Evolutionary conservation across 2,888 invertebrate species (phyloP).

Genomic region (Serrognathus titanus): DNA sequence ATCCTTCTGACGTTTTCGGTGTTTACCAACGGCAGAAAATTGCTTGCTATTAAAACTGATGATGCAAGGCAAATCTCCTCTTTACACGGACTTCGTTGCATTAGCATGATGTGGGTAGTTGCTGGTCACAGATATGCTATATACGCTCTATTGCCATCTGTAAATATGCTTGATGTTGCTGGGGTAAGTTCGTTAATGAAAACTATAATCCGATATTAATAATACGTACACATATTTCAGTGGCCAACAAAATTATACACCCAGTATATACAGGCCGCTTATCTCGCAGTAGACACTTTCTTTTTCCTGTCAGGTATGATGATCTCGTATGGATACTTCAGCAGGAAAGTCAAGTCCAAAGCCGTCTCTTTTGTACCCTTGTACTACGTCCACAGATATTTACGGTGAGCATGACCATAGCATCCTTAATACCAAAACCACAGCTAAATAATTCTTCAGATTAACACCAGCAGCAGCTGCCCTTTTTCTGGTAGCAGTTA

Average conservation of each 20-base stretch:
- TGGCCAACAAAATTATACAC: not conserved
- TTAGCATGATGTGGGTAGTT: constrained; percentile 3
- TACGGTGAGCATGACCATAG: not conserved
- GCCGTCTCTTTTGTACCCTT: constrained; percentile 3
- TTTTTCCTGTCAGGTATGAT: constrained; percentile 17
- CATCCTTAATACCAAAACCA: not conserved
- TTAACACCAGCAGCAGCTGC: constrained; percentile 14
- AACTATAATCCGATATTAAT: no score
- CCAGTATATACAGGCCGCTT: constrained; percentile 10
- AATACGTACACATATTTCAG: not conserved
- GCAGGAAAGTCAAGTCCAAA: constrained; percentile 7
- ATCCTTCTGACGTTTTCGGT: constrained; percentile 10
- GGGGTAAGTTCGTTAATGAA: constrained; percentile 3
- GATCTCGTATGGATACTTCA: constrained; percentile 12
- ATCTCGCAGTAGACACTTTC: constrained; percentile 18
- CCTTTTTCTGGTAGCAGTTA: constrained; percentile 9
- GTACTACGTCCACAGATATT: constrained; percentile 10
- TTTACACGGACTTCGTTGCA: not conserved
- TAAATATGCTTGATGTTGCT: not conserved
- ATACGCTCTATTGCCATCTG: not conserved
- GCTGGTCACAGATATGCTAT: not conserved
- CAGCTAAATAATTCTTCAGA: constrained; percentile 3
- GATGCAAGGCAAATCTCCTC: not conserved
- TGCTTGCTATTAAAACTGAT: constrained; percentile 10
- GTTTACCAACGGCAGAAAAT: not conserved